Evolutionary conservation across 2,888 invertebrate genomes (phyloP), one percentile per base, ranked within the genome.

Genomic region (Philereme vetulata): DNA sequence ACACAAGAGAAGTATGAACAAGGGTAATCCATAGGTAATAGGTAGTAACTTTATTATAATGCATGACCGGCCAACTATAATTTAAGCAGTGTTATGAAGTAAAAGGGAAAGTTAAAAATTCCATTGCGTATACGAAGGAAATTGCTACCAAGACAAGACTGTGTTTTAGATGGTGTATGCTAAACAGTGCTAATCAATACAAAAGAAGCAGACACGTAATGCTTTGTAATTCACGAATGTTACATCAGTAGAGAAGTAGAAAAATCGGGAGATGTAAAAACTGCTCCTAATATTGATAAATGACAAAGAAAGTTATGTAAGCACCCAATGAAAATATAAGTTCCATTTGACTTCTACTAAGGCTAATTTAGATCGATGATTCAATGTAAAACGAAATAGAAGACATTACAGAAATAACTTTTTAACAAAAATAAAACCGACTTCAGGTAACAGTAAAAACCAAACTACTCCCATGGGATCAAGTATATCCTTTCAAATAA

Each of bases 161-260:
- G 69, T 73, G 70, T 84, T 84, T 89, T 86, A 86, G 86, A 82
- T 67, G 64, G 66, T 64, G 70, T 70, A 77, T 74, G 85, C 81
- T 88, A 88, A 90, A 85, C 78, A 82, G 79, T 81, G 77, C 74
- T 76, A 79, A 80, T 81, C 77, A 82, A 77, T 69, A 75, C 74
- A 75, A 76, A 79, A 75, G 70, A 56, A 67, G 75, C 70, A 73
- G 66, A 72, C 71, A 77, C 76, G 80, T 80, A 81, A 81, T 81
- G 74, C 70, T 72, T 68, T 65, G 72, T 72, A 76, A 81, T 82
- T 82, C 68, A 76, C 77, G 72, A 78, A 71, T 72, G 67, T 85
- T 85, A 71, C 84, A 76, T 85, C 82, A 85, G 71, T 78, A 78
- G 47, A 47, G 0, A 21, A 21, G 2, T 1, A 21, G 21, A 2